These are phyloP conservation scores for Agrochola circellaris DNA, from an alignment of 2,888 invertebrate species.

Conservation along the genomic window DNA sequence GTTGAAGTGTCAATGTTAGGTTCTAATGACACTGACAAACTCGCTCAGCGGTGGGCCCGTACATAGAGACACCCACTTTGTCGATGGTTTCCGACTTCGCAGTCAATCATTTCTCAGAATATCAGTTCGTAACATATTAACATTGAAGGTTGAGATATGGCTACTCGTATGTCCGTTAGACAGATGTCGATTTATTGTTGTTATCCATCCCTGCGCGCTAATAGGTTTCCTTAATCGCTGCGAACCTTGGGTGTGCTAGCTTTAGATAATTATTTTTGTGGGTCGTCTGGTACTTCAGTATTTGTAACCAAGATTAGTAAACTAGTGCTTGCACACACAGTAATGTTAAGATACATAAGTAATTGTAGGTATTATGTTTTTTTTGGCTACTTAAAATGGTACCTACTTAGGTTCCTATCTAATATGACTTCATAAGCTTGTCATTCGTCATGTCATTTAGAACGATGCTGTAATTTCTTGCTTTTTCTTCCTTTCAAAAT, in stretches of 20 bases:
- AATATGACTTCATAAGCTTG: neutral
- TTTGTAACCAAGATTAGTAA: conserved; percentile 3
- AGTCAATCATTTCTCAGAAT: conserved; percentile 76
- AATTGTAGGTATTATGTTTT: neutral
- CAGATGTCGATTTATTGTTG: conserved; percentile 72
- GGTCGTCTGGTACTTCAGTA: conserved; percentile 4
- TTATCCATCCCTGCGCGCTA: conserved; percentile 61
- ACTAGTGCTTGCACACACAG: neutral
- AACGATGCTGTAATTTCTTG: neutral
- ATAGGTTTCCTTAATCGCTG: conserved; percentile 65
- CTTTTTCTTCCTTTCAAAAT: neutral
- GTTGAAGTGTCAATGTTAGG: conserved; percentile 67
- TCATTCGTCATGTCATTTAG: neutral
- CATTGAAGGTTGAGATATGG: conserved; percentile 72
- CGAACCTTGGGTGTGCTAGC: conserved; percentile 38
- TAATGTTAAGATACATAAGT: neutral
- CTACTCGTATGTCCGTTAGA: conserved; percentile 69
- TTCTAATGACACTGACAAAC: conserved; percentile 81
- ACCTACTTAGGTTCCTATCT: neutral
- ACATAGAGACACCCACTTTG: conserved; percentile 63
- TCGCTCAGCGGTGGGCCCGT: conserved; percentile 74
- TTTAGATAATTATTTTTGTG: conserved; percentile 49
- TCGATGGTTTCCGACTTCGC: conserved; percentile 60
- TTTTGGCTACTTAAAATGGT: neutral
- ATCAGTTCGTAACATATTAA: conserved; percentile 72